Evolutionary conservation across 2,797 vertebrate genomes (phyloP).

Genomic region (Antennarius maculatus): DNA sequence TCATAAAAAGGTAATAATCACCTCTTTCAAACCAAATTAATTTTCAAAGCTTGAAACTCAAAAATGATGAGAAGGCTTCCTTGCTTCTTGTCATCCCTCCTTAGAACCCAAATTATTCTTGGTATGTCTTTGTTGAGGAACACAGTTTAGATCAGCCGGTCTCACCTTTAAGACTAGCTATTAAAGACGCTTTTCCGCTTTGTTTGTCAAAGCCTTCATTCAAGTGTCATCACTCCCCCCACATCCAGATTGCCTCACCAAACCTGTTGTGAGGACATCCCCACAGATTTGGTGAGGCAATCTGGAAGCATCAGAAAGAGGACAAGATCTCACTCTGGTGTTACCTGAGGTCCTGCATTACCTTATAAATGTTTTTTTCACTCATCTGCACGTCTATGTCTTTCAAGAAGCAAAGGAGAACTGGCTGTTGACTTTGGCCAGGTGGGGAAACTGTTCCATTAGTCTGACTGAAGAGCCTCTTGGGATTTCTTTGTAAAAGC

Average conservation of each 20-base stretch:
- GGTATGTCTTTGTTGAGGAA: constrained; percentile 3
- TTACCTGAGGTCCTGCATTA: constrained; percentile 32
- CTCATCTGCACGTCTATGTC: constrained; percentile 1
- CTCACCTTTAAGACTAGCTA: constrained; percentile 25
- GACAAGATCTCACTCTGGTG: constrained; percentile 15
- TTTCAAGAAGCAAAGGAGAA: constrained; percentile 21
- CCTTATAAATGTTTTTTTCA: constrained; percentile 39
- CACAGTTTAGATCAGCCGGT: constrained; percentile 1
- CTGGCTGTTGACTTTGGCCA: constrained; percentile 32
- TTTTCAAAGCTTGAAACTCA: neutral
- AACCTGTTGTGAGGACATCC: neutral
- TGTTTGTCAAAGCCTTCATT: constrained; percentile 18
- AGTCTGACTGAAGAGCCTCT: constrained; percentile 32
- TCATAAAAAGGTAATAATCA: too few species aligned
- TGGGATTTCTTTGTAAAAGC: constrained; percentile 39
- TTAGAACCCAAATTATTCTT: neutral
- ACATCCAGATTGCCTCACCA: neutral
- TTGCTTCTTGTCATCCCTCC: neutral
- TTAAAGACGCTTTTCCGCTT: constrained; percentile 8
- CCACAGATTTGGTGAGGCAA: too few species aligned
- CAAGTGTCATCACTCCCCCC: neutral
- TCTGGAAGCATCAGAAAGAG: neutral
- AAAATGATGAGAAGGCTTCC: neutral
- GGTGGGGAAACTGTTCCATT: constrained; percentile 31
- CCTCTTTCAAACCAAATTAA: neutral